phyloP scores from a whole-genome alignment of 2,797 vertebrate species.

The Cynopterus sphinx region DNA sequence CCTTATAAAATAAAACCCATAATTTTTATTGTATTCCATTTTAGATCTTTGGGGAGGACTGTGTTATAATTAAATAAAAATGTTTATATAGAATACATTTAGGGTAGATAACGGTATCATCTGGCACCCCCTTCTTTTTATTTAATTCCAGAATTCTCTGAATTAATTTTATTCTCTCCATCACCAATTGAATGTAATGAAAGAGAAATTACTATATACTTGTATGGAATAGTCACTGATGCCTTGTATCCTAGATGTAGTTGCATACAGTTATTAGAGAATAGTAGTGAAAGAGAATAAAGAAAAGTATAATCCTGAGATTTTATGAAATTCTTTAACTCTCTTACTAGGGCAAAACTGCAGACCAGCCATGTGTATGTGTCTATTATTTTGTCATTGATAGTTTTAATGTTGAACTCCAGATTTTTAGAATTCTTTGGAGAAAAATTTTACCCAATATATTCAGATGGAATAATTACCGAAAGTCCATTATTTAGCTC shows the following conservation, averaged over 20 bases:
- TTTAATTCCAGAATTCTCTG: background rate
- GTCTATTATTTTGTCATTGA: too few species aligned
- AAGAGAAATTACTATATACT: background rate
- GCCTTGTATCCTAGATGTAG: background rate
- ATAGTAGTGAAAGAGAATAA: background rate
- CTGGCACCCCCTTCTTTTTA: background rate
- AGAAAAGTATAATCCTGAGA: background rate
- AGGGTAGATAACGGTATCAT: background rate
- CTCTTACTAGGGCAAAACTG: background rate
- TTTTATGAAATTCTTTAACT: background rate
- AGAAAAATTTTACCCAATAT: background rate
- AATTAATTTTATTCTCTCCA: background rate
- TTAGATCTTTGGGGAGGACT: conserved; percentile 16
- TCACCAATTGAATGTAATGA: background rate
- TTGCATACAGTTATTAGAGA: background rate
- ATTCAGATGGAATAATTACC: background rate
- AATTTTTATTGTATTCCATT: background rate
- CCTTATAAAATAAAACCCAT: background rate
- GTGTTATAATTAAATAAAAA: background rate
- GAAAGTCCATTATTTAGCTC: background rate
- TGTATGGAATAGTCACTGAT: background rate
- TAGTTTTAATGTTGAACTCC: background rate
- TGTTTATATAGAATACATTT: background rate
- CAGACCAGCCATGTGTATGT: background rate
- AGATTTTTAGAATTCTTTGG: background rate